Evolutionary conservation across 2,888 invertebrate genomes (phyloP).

Genomic region (Acanthococcus lagerstroemiae): DNA sequence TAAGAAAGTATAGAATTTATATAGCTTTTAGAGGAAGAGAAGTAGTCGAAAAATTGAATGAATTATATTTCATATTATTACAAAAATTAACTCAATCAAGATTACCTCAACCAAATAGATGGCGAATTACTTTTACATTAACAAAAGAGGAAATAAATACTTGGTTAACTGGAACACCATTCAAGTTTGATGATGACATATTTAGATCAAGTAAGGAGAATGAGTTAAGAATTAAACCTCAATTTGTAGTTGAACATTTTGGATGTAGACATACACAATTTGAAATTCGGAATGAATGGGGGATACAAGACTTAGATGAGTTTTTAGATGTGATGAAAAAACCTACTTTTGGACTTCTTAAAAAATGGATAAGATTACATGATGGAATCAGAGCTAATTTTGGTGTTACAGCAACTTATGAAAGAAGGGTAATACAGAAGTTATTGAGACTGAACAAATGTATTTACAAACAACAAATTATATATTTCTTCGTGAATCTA

Average conservation of each 20-base stretch:
- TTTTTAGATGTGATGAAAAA: slow-evolving; percentile 1
- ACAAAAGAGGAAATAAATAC: slow-evolving; percentile 7
- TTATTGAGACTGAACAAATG: slow-evolving; percentile 3
- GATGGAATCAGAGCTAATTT: slow-evolving; percentile 8
- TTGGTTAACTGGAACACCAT: background rate
- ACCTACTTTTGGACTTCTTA: slow-evolving; percentile 7
- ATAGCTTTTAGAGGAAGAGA: slow-evolving; percentile 7
- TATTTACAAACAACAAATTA: slow-evolving; percentile 6
- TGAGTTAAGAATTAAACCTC: slow-evolving; percentile 4
- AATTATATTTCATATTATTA: slow-evolving; percentile 1
- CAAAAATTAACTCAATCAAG: slow-evolving; percentile 1
- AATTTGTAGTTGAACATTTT: slow-evolving; percentile 8
- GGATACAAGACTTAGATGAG: background rate
- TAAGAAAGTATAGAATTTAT: slow-evolving; percentile 8
- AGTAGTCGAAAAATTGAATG: slow-evolving; percentile 9
- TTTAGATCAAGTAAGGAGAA: background rate
- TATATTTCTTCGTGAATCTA: background rate
- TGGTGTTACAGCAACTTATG: background rate
- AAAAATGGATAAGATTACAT: slow-evolving; percentile 2
- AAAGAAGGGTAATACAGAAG: background rate
- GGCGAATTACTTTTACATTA: slow-evolving; percentile 1
- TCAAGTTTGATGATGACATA: slow-evolving; percentile 3
- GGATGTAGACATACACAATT: slow-evolving; percentile 3
- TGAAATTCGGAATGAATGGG: slow-evolving; percentile 7
- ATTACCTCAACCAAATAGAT: slow-evolving; percentile 3